These are phyloP conservation scores for Taphrorychus bicolor DNA, from an alignment of 2,888 invertebrate genomes.

Conservation along the genomic window DNA sequence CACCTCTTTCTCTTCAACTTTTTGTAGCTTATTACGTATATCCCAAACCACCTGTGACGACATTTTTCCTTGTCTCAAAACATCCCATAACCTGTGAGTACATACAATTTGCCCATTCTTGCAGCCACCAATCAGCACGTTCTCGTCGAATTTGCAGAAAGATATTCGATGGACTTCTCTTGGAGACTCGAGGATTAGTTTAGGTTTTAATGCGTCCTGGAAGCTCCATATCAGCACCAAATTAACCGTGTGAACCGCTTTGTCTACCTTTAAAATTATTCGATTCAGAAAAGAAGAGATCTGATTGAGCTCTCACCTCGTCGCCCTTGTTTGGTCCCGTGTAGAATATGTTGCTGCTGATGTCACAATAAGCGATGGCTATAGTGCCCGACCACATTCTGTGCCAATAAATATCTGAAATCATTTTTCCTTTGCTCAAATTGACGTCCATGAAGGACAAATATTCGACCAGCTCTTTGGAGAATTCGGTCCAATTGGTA, in stretches of 20 bases:
- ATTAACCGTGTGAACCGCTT: slow-evolving; percentile 67
- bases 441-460: slow-evolving; percentile 71
- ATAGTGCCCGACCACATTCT: slow-evolving; percentile 73
- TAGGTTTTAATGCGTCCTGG: slow-evolving; percentile 72
- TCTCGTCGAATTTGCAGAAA: slow-evolving; percentile 74
- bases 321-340: slow-evolving; percentile 50
- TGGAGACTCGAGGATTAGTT: slow-evolving; percentile 72
- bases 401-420: slow-evolving; percentile 74
- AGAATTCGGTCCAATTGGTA: slow-evolving; percentile 43
- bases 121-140: slow-evolving; percentile 75
- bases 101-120: slow-evolving; percentile 71
- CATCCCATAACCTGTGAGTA: not conserved
- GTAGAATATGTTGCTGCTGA: slow-evolving; percentile 62
- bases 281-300: too few relatives aligned
- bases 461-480: slow-evolving; percentile 59
- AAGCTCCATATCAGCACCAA: slow-evolving; percentile 80
- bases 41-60: slow-evolving; percentile 49
- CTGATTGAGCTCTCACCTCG: slow-evolving; percentile 32
- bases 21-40: slow-evolving; percentile 46
- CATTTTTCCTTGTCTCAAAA: too few relatives aligned
- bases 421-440: slow-evolving; percentile 70
- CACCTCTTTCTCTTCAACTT: slow-evolving; percentile 67
- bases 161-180: slow-evolving; percentile 71
- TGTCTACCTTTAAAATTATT: slow-evolving; percentile 38
- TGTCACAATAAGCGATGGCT: slow-evolving; percentile 71